phyloP scores from a whole-genome alignment of 2,113 vertebrate species.

The Lampris incognitus region DNA sequence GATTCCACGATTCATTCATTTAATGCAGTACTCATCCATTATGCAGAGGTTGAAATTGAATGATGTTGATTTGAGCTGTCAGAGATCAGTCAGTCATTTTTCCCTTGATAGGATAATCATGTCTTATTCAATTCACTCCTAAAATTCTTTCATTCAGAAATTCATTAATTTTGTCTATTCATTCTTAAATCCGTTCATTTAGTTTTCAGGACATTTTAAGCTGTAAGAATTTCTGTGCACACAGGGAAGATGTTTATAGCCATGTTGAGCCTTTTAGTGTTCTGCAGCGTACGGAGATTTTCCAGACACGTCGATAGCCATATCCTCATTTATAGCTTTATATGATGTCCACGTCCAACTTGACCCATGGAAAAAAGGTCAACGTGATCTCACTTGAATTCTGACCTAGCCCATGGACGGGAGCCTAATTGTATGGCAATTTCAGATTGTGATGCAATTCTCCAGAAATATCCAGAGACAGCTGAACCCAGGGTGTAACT shows the following conservation, averaged over 20 bases:
- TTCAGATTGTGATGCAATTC: conserved; percentile 58
- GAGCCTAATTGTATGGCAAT: conserved; percentile 50
- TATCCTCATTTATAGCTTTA: not conserved
- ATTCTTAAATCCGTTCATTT: conserved; percentile 3
- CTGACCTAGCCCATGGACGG: not conserved
- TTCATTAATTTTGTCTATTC: too few species aligned
- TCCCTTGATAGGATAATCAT: conserved; percentile 12
- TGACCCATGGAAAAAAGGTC: not conserved
- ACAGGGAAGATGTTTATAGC: not conserved
- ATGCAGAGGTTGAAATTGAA: conserved; percentile 10
- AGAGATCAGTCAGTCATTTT: conserved; percentile 20
- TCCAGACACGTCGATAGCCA: conserved; percentile 1
- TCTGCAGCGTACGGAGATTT: not conserved
- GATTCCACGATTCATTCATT: conserved; percentile 29
- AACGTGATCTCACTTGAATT: conserved; percentile 4
- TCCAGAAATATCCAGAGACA: conserved; percentile 66
- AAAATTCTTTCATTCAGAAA: not conserved
- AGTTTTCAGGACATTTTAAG: not conserved
- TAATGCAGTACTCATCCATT: conserved; percentile 43
- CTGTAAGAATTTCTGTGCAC: not conserved
- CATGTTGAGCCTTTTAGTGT: not conserved
- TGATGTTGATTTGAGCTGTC: conserved; percentile 16
- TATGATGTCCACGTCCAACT: conserved; percentile 1
- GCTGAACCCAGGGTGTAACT: conserved; percentile 60
- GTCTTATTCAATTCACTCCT: not conserved